Conservation (phyloP, 2,113 vertebrate genomes). For the Rhynchomys soricoides region DNA sequence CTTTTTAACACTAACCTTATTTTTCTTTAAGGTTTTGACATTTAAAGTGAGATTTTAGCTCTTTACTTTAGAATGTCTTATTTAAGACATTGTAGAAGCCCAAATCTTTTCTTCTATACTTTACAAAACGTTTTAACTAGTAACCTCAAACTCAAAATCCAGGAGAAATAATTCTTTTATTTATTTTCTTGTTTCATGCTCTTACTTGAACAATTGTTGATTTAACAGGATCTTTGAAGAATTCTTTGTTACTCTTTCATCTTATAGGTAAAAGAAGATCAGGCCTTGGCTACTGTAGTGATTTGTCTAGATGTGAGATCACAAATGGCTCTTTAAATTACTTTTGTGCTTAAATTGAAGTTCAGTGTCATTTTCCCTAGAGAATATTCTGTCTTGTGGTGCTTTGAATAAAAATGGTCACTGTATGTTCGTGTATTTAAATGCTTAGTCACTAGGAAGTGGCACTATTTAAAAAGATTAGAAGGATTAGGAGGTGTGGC, state of each 20-base stretch:
- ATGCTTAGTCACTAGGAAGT: background rate
- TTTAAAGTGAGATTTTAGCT: background rate
- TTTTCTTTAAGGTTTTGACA: background rate
- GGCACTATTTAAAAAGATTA: background rate
- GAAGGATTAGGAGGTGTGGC: background rate
- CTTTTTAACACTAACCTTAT: background rate
- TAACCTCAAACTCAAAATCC: constrained; percentile 47
- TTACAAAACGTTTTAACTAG: background rate
- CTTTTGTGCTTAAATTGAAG: background rate
- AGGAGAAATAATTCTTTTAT: constrained; percentile 24
- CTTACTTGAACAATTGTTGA: background rate
- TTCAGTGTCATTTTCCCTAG: background rate
- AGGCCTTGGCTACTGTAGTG: background rate
- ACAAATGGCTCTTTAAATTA: background rate
- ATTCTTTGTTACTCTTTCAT: background rate
- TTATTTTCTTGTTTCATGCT: constrained; percentile 20
- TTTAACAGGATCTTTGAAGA: background rate
- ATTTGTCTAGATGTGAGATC: background rate
- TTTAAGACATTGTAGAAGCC: background rate
- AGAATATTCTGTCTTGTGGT: background rate
- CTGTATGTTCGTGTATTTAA: background rate
- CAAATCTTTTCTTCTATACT: background rate
- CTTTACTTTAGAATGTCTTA: background rate
- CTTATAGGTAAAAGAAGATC: background rate
- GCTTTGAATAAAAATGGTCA: background rate